These are phyloP conservation scores for Trachemys scripta DNA, from an alignment of 2,113 vertebrate genomes.

Conservation along the genomic window DNA sequence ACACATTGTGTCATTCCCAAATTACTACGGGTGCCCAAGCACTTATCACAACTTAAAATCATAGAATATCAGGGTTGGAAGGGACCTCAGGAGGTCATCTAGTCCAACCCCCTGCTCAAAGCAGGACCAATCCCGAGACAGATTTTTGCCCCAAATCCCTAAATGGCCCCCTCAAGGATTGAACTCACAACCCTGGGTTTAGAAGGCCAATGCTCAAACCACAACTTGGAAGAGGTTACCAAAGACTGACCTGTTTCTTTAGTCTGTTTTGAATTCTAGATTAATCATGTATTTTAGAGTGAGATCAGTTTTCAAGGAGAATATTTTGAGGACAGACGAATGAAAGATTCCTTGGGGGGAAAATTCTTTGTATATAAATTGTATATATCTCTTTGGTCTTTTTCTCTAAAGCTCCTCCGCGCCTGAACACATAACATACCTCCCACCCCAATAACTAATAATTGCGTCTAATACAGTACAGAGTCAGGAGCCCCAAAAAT, in stretches of 20 bases:
- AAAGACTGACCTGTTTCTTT: constrained; percentile 46
- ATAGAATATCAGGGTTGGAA: too few relatives aligned
- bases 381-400: background rate
- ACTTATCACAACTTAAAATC: background rate
- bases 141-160: too few relatives aligned
- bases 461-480: background rate
- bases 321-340: constrained; percentile 46
- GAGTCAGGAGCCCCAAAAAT: background rate
- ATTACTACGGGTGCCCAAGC: background rate
- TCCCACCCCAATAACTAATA: background rate
- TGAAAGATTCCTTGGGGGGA: background rate
- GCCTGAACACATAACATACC: background rate
- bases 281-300: constrained; percentile 7
- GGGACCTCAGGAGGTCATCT: too few relatives aligned
- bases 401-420: background rate
- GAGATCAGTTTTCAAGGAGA: constrained; percentile 35
- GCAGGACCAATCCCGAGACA: too few relatives aligned
- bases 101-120: too few relatives aligned
- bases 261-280: constrained; percentile 40
- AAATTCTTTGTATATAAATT: background rate
- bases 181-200: too few relatives aligned
- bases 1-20: background rate
- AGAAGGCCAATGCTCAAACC: background rate
- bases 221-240: constrained; percentile 30
- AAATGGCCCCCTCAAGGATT: too few relatives aligned